Conservation (phyloP, 2,113 vertebrate genomes). For the Passer domesticus region DNA sequence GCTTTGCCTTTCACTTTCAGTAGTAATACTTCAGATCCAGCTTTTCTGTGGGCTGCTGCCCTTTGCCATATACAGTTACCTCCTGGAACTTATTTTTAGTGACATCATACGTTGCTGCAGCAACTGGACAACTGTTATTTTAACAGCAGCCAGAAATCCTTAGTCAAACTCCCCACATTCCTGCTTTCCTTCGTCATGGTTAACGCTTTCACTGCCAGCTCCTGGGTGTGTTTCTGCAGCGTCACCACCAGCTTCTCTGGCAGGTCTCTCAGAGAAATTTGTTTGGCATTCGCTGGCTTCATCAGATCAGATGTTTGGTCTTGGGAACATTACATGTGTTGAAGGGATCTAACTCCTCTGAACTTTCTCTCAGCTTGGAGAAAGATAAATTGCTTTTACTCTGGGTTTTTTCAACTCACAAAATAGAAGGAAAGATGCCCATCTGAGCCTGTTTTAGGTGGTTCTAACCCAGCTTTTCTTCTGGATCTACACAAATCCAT, state of each 20-base stretch:
- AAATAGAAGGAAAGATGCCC: not conserved
- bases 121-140: conserved; percentile 67
- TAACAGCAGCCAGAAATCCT: conserved; percentile 47
- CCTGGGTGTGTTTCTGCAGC: not conserved
- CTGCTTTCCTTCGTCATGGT: conserved; percentile 29
- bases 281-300: not conserved
- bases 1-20: not conserved
- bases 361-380: not conserved
- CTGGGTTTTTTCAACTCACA: not conserved
- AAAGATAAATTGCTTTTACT: not conserved
- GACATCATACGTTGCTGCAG: conserved; percentile 63
- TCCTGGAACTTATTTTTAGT: conserved; percentile 73
- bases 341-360: not conserved
- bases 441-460: not conserved
- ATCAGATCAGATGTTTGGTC: not conserved
- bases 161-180: conserved; percentile 49
- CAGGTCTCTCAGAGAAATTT: not conserved
- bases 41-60: conserved; percentile 23
- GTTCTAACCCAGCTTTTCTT: not conserved
- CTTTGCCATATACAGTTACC: conserved; percentile 54
- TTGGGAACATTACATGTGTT: not conserved
- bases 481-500: not conserved
- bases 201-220: conserved; percentile 4
- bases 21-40: not conserved
- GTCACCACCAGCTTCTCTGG: not conserved